These are phyloP conservation scores for Anguilla megastoma DNA, from an alignment of 2,797 vertebrate genomes.

Conservation along the genomic window DNA sequence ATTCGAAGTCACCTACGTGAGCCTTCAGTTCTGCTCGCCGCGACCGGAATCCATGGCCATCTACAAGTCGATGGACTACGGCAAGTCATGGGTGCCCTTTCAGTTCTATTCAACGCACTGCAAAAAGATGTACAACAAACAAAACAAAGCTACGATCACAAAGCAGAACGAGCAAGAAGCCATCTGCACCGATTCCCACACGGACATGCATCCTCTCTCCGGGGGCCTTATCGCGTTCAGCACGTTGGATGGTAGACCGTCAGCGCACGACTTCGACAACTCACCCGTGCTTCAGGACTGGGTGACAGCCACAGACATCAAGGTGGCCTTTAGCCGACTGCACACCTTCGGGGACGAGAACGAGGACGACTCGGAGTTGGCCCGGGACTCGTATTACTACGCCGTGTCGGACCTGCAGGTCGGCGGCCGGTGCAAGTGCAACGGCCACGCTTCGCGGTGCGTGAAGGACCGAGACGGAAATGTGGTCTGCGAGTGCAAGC, in stretches of 20 bases:
- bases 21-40: constrained; percentile 97
- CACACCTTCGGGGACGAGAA: constrained; percentile 98
- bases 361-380: constrained; percentile 95
- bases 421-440: constrained; percentile 97
- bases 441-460: constrained; percentile 95
- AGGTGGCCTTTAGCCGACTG: constrained; percentile 91
- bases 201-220: constrained; percentile 91
- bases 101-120: constrained; percentile 98
- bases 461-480: constrained; percentile 87
- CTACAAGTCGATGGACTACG: constrained; percentile 99
- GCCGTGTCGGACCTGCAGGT: constrained; percentile 98
- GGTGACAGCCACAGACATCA: constrained; percentile 98
- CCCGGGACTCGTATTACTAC: constrained; percentile 95
- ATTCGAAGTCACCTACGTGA: constrained; percentile 98
- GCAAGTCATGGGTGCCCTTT: constrained; percentile 94
- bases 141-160: constrained; percentile 88
- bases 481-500: constrained; percentile 96
- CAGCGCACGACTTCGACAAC: constrained; percentile 98
- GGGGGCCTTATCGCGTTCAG: constrained; percentile 98
- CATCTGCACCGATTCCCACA: constrained; percentile 98
- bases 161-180: constrained; percentile 99
- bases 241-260: constrained; percentile 95
- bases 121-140: constrained; percentile 92
- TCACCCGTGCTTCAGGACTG: constrained; percentile 98
- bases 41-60: constrained; percentile 98